A percentile compares a stretch with the other conserved stretches of the same genome.
phyloP scores from a whole-genome alignment of 2,113 vertebrate genomes.

The Albula glossodonta region DNA sequence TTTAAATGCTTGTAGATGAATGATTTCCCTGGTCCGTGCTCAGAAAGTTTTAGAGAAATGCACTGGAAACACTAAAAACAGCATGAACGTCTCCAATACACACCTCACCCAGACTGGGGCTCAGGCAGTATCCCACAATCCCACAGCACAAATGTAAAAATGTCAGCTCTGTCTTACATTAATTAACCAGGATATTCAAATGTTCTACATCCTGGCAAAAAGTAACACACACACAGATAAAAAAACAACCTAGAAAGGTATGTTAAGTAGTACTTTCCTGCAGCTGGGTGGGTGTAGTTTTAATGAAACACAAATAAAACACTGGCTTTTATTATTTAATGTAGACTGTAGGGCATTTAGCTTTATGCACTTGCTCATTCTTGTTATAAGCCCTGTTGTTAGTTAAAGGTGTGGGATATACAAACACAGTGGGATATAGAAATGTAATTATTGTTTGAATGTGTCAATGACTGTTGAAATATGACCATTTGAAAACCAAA shows the following conservation, averaged over 20 bases:
- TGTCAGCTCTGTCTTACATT: neutral
- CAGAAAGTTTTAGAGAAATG: no score
- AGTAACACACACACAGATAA: neutral
- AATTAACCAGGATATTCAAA: neutral
- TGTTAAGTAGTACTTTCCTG: no score
- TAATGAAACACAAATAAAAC: no score
- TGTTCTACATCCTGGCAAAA: neutral
- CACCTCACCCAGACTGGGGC: neutral
- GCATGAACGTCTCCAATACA: neutral
- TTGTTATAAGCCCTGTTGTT: neutral
- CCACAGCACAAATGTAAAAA: neutral
- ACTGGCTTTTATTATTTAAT: no score
- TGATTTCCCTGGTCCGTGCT: no score
- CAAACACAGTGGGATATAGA: neutral
- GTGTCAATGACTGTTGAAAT: neutral
- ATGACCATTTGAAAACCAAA: neutral
- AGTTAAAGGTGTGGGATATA: neutral
- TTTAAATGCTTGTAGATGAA: no score
- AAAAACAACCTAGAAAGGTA: no score
- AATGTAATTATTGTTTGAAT: neutral
- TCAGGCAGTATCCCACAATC: neutral
- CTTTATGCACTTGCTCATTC: neutral
- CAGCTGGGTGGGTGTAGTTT: no score
- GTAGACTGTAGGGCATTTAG: neutral
- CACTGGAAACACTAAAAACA: no score